Conservation (phyloP, 2,113 vertebrate genomes). For the Otolemur garnettii region DNA sequence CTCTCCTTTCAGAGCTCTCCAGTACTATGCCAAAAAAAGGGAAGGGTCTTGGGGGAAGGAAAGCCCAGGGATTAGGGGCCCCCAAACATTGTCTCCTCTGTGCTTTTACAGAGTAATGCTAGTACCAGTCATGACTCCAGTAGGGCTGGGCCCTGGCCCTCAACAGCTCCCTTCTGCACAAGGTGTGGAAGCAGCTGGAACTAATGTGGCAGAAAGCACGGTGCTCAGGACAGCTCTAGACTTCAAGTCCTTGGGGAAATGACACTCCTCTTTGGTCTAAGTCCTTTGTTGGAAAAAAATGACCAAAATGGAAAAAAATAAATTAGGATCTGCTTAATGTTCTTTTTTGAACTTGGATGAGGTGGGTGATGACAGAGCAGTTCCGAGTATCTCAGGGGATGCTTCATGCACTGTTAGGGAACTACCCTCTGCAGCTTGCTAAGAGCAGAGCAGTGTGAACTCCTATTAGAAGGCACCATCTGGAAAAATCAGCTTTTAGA, state of each 20-base stretch:
- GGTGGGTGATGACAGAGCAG: background rate
- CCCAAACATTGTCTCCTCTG: accelerated
- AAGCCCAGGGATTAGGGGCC: background rate
- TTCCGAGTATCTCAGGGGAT: background rate
- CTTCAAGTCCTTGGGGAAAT: background rate
- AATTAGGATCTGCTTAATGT: background rate
- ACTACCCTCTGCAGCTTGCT: background rate
- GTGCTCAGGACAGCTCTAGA: background rate
- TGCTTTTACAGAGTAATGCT: background rate
- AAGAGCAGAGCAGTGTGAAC: background rate
- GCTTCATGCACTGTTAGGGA: background rate
- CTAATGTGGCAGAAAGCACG: no score
- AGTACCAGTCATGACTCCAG: conserved; percentile 25
- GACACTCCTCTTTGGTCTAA: background rate
- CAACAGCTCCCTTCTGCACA: background rate
- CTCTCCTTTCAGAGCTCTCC: background rate
- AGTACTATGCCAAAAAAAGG: background rate
- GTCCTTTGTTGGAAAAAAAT: conserved; percentile 61
- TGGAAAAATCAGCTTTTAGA: background rate
- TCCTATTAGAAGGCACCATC: no score
- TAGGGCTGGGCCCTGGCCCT: background rate
- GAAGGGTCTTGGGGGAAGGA: background rate
- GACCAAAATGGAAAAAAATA: background rate
- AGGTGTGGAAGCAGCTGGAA: background rate
- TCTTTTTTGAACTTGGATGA: background rate